phyloP scores from a whole-genome alignment of 2,113 vertebrate genomes.

The Noturus placidus region DNA sequence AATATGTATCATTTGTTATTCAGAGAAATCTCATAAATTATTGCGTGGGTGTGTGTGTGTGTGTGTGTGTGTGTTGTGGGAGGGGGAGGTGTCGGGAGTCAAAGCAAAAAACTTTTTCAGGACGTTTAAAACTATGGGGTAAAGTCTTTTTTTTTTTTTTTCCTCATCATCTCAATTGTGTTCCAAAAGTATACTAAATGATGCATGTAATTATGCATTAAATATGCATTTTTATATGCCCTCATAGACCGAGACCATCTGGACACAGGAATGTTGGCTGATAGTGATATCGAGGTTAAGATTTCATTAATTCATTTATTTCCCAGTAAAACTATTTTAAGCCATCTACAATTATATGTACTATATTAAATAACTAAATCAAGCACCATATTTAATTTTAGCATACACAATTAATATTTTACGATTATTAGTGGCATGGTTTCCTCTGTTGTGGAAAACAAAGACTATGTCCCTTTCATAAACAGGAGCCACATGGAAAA shows the following conservation, averaged over 20 bases:
- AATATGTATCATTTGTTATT: too few relatives aligned
- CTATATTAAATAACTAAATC: not conserved
- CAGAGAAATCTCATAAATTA: too few relatives aligned
- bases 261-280: not conserved
- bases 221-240: not conserved
- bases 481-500: not conserved
- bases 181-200: constrained; percentile 1
- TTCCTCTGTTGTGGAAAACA: not conserved
- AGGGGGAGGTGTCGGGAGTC: too few relatives aligned
- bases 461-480: not conserved
- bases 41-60: too few relatives aligned
- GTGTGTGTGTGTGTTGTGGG: too few relatives aligned
- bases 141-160: not conserved
- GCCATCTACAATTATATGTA: not conserved
- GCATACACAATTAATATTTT: not conserved
- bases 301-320: not conserved
- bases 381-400: not conserved
- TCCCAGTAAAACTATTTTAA: not conserved
- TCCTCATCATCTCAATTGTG: not conserved
- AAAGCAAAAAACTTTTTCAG: too few relatives aligned
- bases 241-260: constrained; percentile 4
- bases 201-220: constrained; percentile 12
- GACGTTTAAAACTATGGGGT: not conserved
- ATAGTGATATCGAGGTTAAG: not conserved
- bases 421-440: not conserved